phyloP scores from a whole-genome alignment of 2,888 invertebrate species.

The Brenthis daphne region DNA sequence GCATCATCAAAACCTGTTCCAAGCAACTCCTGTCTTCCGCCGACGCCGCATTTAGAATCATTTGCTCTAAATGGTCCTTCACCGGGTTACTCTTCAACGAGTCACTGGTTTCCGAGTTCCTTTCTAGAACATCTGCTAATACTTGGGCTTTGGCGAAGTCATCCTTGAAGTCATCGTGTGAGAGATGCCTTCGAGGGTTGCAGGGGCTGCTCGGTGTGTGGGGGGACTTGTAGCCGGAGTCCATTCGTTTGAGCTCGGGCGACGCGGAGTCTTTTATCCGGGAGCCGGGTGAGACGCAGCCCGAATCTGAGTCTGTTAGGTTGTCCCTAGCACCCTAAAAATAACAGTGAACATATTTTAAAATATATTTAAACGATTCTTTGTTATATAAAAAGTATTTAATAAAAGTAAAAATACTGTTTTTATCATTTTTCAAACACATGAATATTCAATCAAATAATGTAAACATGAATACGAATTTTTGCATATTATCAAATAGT shows the following conservation, averaged over 20 bases:
- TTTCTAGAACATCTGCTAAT: constrained; percentile 70
- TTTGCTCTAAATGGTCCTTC: constrained; percentile 76
- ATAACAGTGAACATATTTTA: neutral
- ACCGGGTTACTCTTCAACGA: constrained; percentile 75
- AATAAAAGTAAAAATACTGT: neutral
- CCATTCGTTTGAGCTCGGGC: constrained; percentile 79
- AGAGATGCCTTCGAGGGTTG: constrained; percentile 64
- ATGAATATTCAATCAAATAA: constrained; percentile 29
- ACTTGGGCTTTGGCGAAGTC: constrained; percentile 78
- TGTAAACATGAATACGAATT: neutral
- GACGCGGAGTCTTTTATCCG: constrained; percentile 80
- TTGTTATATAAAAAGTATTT: neutral
- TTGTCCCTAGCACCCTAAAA: constrained; percentile 77
- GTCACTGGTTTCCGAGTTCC: constrained; percentile 73
- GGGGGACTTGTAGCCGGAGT: constrained; percentile 80
- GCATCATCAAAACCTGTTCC: constrained; percentile 83
- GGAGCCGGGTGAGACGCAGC: constrained; percentile 80
- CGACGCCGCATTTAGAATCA: constrained; percentile 75
- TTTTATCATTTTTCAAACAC: neutral
- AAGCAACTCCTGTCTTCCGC: constrained; percentile 84
- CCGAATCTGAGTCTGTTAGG: constrained; percentile 79
- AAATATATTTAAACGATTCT: neutral
- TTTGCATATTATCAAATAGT: constrained; percentile 16
- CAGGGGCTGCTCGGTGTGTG: constrained; percentile 73
- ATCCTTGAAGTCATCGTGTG: constrained; percentile 75